These are phyloP conservation scores for Dipodomys merriami DNA, from an alignment of 2,113 vertebrate species.

Conservation along the genomic window DNA sequence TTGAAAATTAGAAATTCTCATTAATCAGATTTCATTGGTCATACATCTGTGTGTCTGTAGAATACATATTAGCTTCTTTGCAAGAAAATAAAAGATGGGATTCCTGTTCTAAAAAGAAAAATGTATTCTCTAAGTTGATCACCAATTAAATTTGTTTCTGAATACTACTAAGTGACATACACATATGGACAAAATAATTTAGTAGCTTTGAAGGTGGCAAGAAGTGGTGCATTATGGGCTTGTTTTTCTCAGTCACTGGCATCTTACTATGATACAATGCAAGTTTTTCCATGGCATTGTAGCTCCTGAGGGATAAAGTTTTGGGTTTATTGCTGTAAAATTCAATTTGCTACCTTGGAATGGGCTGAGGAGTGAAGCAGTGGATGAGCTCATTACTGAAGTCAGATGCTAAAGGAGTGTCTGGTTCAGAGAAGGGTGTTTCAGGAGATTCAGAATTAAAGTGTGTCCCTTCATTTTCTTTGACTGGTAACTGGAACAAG, in stretches of 20 bases:
- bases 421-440: background rate
- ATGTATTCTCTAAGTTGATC: background rate
- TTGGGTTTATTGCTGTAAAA: slow-evolving; percentile 37
- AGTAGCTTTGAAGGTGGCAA: background rate
- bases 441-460: slow-evolving; percentile 13
- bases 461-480: background rate
- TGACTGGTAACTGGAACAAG: background rate
- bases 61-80: background rate
- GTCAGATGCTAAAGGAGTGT: background rate
- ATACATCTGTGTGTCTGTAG: background rate
- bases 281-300: background rate
- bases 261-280: background rate
- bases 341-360: slow-evolving; percentile 6
- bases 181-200: background rate
- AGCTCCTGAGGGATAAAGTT: slow-evolving; percentile 21
- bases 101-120: background rate
- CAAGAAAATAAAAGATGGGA: slow-evolving; percentile 26
- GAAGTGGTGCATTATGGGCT: background rate
- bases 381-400: slow-evolving; percentile 45
- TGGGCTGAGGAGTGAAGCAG: slow-evolving; percentile 24
- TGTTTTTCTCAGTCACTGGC: slow-evolving; percentile 25
- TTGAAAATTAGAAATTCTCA: background rate
- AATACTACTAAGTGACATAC: background rate
- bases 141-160: background rate
- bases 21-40: background rate